Evolutionary conservation across 37 sponge, comb jelly and placozoan genomes (phyloP), one percentile per base, ranked within the genome.

Genomic region (Chondrosia reniformis): DNA sequence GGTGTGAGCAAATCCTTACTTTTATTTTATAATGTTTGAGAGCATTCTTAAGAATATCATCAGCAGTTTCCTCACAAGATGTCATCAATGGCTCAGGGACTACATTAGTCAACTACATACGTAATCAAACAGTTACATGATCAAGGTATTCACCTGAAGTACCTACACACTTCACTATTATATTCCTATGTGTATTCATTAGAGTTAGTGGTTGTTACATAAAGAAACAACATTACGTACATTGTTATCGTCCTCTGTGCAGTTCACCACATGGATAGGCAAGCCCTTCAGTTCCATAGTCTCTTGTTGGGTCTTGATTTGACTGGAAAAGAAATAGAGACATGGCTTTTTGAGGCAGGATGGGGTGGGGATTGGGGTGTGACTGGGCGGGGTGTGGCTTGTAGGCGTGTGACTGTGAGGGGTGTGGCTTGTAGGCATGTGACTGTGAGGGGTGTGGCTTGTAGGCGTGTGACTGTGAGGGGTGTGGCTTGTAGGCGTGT

Each of bases 61-160:
- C 43, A 15, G 81, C 77, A 2, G 75, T 36, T 41, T 88, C 89
- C 38, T 69, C 43, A 69, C 72, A 69, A n/a, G 72, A 69, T n/a
- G 42, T 44, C 72, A 69, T 69, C 40, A 69, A 5, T 22, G 72
- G 72, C 8, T 69, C 72, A 3, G 72, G 72, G 3, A 69, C 72
- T n/a, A n/a, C n/a, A n/a, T n/a, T n/a, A n/a, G n/a, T n/a, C n/a
- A n/a, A 49, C 17, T 17, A 49, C 12, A 49, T 17, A 19, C 17
- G 54, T 49, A 49, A 49, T 49, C 54, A 19, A 49, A 12, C 17
- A 49, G 15, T 19, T 49, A 49, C 54, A 49, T 12, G 54, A 49
- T 49, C 17, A 49, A 12, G 17, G 54, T 12, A 19, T 49, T 49
- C 12, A 19, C 17, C 12, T 49, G 54, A 17, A 19, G 54, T n/a